Evolutionary conservation across 1,140 invertebrate species (phyloP).

Genomic region (Meloidogyne chitwoodi): DNA sequence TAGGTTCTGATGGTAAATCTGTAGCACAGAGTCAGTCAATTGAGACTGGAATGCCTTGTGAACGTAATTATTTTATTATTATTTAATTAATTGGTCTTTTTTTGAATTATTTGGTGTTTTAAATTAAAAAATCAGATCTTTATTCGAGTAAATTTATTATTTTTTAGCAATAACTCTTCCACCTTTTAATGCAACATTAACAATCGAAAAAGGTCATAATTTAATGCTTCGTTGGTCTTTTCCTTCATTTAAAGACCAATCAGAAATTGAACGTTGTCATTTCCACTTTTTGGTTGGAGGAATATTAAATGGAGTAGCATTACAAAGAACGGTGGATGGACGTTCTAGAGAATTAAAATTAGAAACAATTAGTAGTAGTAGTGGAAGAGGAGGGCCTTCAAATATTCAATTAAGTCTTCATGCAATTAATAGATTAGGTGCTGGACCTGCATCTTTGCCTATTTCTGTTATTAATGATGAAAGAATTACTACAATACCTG

Average conservation of each 20-base stretch:
- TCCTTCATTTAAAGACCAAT: constrained; percentile 15
- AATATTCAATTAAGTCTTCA: constrained; percentile 26
- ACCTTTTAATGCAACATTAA: constrained; percentile 29
- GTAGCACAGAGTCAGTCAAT: constrained; percentile 23
- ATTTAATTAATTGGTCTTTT: too few relatives aligned
- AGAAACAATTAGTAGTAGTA: constrained; percentile 23
- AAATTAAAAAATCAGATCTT: too few relatives aligned
- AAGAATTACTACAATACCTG: not conserved
- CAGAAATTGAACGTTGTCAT: constrained; percentile 19
- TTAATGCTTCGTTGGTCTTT: constrained; percentile 39
- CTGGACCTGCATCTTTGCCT: constrained; percentile 34
- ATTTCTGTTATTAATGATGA: constrained; percentile 3
- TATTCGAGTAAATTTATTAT: not conserved
- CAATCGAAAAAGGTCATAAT: not conserved
- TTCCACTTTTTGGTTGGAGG: constrained; percentile 46
- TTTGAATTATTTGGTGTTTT: too few relatives aligned
- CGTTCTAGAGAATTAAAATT: constrained; percentile 30
- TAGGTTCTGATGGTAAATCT: constrained; percentile 37
- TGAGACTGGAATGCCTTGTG: constrained; percentile 2
- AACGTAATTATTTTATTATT: not conserved
- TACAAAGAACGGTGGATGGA: constrained; percentile 44
- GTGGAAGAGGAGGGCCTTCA: not conserved
- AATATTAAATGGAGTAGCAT: constrained; percentile 31
- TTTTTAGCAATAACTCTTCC: constrained; percentile 31
- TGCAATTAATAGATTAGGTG: constrained; percentile 37